These are phyloP conservation scores for Silvanus unidentatus DNA, from an alignment of 2,888 invertebrate genomes.

Conservation along the genomic window DNA sequence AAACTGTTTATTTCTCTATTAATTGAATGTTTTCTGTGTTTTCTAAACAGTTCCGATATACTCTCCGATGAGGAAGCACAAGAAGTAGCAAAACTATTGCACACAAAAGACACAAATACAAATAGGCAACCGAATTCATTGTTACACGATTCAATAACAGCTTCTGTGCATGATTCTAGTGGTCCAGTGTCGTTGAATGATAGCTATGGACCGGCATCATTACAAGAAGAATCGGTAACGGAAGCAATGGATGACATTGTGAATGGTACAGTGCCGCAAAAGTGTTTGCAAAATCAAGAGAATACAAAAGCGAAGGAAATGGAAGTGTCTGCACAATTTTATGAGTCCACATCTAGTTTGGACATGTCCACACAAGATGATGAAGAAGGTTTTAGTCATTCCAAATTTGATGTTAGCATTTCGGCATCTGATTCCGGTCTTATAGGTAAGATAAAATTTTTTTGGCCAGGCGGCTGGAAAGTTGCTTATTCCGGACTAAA, in stretches of 20 bases:
- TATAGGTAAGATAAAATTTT: constrained; percentile 33
- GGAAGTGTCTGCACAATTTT: constrained; percentile 34
- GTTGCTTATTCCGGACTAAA: too few species aligned
- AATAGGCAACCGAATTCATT: constrained; percentile 38
- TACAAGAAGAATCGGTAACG: constrained; percentile 37
- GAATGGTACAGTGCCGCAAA: constrained; percentile 16
- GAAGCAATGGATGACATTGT: constrained; percentile 27
- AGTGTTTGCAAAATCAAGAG: neutral
- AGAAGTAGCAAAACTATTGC: constrained; percentile 77
- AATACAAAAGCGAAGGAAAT: constrained; percentile 12
- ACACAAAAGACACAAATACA: constrained; percentile 49
- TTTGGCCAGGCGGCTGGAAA: neutral
- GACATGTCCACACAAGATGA: constrained; percentile 39
- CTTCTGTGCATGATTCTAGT: constrained; percentile 47
- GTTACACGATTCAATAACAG: constrained; percentile 48
- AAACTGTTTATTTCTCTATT: too few species aligned
- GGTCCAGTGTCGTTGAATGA: constrained; percentile 42
- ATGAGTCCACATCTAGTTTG: constrained; percentile 42
- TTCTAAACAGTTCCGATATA: constrained; percentile 76
- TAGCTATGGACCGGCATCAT: constrained; percentile 40
- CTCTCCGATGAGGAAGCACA: constrained; percentile 86
- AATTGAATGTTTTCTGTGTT: too few species aligned
- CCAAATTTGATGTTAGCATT: constrained; percentile 41
- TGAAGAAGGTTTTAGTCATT: constrained; percentile 30
- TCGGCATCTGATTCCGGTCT: constrained; percentile 42